phyloP scores from a whole-genome alignment of 2,797 vertebrate species.

The Schizothorax lantsangensis region DNA sequence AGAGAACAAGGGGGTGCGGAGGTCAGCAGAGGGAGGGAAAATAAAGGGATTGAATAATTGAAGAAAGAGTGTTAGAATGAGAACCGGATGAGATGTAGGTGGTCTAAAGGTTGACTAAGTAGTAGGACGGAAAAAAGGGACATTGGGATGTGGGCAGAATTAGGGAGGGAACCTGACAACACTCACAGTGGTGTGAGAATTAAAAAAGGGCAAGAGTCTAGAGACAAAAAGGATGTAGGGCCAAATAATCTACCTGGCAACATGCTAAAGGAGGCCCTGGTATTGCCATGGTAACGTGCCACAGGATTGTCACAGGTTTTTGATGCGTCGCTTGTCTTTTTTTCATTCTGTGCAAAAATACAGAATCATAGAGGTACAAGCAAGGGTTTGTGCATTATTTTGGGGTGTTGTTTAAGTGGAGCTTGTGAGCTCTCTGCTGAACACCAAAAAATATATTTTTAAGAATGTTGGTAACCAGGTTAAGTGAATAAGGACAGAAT shows the following conservation, averaged over 20 bases:
- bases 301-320: slow-evolving; percentile 53
- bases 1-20: slow-evolving; percentile 56
- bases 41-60: slow-evolving; percentile 22
- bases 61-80: slow-evolving; percentile 64
- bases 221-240: slow-evolving; percentile 43
- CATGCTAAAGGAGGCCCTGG: slow-evolving; percentile 59
- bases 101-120: slow-evolving; percentile 55
- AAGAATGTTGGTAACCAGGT: not conserved
- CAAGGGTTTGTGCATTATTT: slow-evolving; percentile 37
- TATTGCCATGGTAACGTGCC: slow-evolving; percentile 58
- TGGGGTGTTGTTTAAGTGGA: slow-evolving; percentile 45
- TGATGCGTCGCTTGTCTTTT: slow-evolving; percentile 18
- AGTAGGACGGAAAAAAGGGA: slow-evolving; percentile 64
- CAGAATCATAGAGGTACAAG: not conserved
- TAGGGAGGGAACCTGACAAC: slow-evolving; percentile 37
- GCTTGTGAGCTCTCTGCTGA: not conserved
- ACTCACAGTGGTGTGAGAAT: slow-evolving; percentile 33
- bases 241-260: slow-evolving; percentile 67
- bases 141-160: slow-evolving; percentile 43
- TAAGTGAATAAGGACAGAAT: not conserved
- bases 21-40: slow-evolving; percentile 45
- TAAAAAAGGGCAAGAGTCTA: slow-evolving; percentile 25
- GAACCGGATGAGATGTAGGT: slow-evolving; percentile 64
- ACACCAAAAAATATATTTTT: not conserved
- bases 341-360: slow-evolving; percentile 10